Conservation (phyloP, 2,888 invertebrate genomes). For the Pammene fasciana region DNA sequence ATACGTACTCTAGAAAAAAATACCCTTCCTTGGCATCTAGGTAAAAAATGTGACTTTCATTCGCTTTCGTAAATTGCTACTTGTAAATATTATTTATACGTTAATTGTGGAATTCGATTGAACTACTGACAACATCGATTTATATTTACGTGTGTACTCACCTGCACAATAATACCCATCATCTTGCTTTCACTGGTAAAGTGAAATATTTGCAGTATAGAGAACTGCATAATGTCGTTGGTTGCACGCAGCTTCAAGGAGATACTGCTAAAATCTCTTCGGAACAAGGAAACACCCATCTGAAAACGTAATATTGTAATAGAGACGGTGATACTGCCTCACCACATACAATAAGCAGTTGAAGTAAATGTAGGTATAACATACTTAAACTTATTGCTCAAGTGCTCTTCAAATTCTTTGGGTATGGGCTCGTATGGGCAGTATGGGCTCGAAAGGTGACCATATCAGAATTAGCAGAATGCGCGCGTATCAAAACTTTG, state of each 20-base stretch:
- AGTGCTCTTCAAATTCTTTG: no score
- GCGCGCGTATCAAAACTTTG: no score
- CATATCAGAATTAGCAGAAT: no score
- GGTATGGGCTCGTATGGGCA: no score
- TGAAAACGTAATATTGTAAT: conserved; percentile 47
- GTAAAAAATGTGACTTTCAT: no score
- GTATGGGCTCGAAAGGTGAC: no score
- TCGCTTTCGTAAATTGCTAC: no score
- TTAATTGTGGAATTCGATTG: background rate
- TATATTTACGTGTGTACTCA: conserved; percentile 46
- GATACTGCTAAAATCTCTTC: conserved; percentile 85
- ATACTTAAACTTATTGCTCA: no score
- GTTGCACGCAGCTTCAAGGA: conserved; percentile 86
- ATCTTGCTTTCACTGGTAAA: conserved; percentile 96
- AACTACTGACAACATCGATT: background rate
- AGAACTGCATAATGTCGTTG: conserved; percentile 85
- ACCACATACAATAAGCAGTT: no score
- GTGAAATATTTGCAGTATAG: conserved; percentile 91
- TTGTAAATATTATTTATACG: background rate
- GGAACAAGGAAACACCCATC: conserved; percentile 85
- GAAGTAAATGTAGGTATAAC: no score
- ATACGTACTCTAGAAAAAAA: no score
- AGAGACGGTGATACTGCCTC: background rate
- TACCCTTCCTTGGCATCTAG: no score
- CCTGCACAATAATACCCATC: conserved; percentile 96